Evolutionary conservation across 2,113 vertebrate genomes (phyloP), one percentile per base, ranked within the genome.

Genomic region (Tachysurus fulvidraco): DNA sequence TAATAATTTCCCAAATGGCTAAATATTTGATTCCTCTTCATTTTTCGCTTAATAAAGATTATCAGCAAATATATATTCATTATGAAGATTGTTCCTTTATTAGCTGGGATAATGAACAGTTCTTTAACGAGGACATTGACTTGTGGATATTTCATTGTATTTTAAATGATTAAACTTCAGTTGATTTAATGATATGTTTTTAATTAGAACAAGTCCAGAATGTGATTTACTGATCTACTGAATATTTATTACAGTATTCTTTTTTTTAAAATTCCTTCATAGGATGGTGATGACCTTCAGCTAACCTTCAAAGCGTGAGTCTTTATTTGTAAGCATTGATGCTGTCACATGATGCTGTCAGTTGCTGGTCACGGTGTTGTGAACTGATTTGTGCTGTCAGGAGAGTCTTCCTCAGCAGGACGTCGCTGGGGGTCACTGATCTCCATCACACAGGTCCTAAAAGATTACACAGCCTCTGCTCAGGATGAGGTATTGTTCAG

Each of bases 331-430:
- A 78, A 23, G 59, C 12, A 1, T 36, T 36, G 36, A 36, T 36
- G 23, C 84, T 79, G 84, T 85, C 84, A 85, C n/a, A 36, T 74
- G 71, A 28, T 23, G 44, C 21, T 65, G 44, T 28, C 74, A 55
- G 44, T 65, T 28, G 59, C 46, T 65, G 59, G 41, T 85, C 59
- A 85, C 46, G 46, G 44, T 85, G 14, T 85, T 78, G 23, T 54
- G 76, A 77, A 54, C 76, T 80, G 84, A 79, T 57, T 28, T 46
- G n/a, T 55, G 64, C 60, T 67, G 74, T 80, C 84, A 80, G 84
- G 67, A 84, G 50, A 60, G 28, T n/a, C 28, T 52, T 67, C 74
- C 28, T 17, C 60, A 28, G 60, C 46, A 64, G 84, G 59, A 14
- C 19, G 9, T 28, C 14, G 71, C 83, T 77, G 57, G 71, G 64